These are phyloP conservation scores for Actenoides hombroni DNA, from an alignment of 2,113 vertebrate genomes.

Conservation along the genomic window DNA sequence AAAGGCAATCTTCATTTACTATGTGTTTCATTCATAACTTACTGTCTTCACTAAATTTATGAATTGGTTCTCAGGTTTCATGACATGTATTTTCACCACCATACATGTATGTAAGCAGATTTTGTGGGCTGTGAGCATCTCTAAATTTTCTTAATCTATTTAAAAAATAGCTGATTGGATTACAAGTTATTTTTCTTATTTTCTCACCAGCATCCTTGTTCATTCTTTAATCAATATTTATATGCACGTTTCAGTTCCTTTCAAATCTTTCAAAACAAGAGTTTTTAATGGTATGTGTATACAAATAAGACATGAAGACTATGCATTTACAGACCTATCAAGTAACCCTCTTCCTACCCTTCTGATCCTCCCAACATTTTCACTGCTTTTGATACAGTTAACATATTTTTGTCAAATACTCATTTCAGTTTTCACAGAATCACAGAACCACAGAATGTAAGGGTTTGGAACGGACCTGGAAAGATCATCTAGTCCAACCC, in stretches of 20 bases:
- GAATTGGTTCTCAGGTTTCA: neutral
- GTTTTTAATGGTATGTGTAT: neutral
- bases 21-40: neutral
- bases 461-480: too few species aligned
- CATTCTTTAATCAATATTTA: neutral
- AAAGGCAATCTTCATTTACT: neutral
- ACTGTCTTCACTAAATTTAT: neutral
- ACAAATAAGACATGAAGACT: neutral
- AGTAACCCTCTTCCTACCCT: neutral
- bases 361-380: neutral
- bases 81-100: neutral
- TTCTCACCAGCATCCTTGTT: neutral
- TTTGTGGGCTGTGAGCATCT: neutral
- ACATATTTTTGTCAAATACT: neutral
- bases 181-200: neutral
- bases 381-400: neutral
- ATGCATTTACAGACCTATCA: neutral
- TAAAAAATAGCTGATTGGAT: neutral
- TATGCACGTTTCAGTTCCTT: neutral
- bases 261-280: neutral
- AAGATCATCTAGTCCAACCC: too few species aligned
- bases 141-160: neutral
- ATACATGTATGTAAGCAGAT: neutral
- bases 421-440: neutral
- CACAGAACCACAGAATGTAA: too few species aligned